Evolutionary conservation across 2,888 invertebrate genomes (phyloP).

Genomic region (Lampropteryx suffumata): DNA sequence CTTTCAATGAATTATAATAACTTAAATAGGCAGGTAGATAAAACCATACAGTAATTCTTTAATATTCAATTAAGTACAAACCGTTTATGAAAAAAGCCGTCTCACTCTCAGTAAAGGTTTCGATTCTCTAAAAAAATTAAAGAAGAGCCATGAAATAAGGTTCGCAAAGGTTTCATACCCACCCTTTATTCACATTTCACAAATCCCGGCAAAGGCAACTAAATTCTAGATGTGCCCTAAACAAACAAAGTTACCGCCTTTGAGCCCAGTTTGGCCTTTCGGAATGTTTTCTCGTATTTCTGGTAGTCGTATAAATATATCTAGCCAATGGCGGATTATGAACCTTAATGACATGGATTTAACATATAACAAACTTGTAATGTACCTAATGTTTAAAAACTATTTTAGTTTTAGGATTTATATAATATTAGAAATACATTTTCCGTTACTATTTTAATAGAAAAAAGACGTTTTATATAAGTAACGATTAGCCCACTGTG

Average conservation of each 20-base stretch:
- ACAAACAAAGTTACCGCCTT: conserved; percentile 31
- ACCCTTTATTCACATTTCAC: conserved; percentile 16
- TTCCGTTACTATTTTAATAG: no score
- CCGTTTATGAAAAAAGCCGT: background rate
- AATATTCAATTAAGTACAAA: no score
- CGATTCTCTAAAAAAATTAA: conserved; percentile 8
- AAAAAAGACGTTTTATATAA: no score
- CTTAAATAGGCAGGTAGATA: no score
- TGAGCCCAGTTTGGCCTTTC: conserved; percentile 19
- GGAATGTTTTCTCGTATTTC: conserved; percentile 13
- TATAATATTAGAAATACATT: no score
- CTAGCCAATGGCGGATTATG: conserved; percentile 2
- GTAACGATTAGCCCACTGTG: no score
- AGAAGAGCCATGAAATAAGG: conserved; percentile 16
- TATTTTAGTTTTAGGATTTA: no score
- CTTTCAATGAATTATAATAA: no score
- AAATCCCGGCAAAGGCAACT: conserved; percentile 26
- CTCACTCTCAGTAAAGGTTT: conserved; percentile 6
- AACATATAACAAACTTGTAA: background rate
- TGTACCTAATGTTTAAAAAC: background rate
- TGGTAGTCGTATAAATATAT: conserved; percentile 6
- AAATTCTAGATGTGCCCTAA: conserved; percentile 27
- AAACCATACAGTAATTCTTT: no score
- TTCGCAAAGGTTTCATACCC: conserved; percentile 17
- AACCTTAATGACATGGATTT: conserved; percentile 1